Evolutionary conservation across 1,140 invertebrate genomes (phyloP).

Genomic region (Helicoverpa armigera): DNA sequence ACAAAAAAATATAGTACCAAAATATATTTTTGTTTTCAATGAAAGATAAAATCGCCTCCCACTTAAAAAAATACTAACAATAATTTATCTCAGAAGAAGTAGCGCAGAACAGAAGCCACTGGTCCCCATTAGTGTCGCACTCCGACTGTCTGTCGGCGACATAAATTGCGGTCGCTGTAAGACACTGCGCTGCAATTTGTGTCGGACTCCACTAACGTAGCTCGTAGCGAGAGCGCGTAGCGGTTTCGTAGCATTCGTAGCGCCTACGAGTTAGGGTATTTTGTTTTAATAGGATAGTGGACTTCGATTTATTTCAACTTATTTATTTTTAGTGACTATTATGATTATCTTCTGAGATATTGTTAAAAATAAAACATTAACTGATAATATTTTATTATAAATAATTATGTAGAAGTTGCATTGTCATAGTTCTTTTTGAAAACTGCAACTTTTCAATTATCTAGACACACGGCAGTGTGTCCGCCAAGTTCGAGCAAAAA

Average conservation of each 20-base stretch:
- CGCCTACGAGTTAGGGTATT: background rate
- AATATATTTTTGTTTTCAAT: background rate
- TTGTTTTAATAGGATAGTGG: background rate
- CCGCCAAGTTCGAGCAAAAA: too few relatives aligned
- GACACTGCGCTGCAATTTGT: slow-evolving; percentile 24
- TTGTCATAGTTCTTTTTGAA: too few relatives aligned
- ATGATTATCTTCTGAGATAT: too few relatives aligned
- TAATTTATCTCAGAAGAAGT: background rate
- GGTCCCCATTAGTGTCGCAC: slow-evolving; percentile 8
- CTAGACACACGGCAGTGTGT: too few relatives aligned
- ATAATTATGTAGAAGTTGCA: too few relatives aligned
- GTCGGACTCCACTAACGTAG: background rate
- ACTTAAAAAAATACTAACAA: too few relatives aligned
- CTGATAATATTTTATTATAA: too few relatives aligned
- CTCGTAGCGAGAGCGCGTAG: background rate
- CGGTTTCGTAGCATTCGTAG: background rate
- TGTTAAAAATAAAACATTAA: too few relatives aligned
- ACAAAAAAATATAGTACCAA: background rate
- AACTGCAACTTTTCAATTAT: too few relatives aligned
- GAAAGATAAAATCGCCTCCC: too few relatives aligned
- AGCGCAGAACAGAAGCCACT: background rate
- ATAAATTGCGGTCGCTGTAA: slow-evolving; percentile 28
- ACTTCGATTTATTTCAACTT: too few relatives aligned
- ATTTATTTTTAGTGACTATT: too few relatives aligned
- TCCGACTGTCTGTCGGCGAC: background rate